Base-by-base conservation (phyloP, 35 echinoderm and acorn worm genomes). In the Apostichopus californicus region DNA sequence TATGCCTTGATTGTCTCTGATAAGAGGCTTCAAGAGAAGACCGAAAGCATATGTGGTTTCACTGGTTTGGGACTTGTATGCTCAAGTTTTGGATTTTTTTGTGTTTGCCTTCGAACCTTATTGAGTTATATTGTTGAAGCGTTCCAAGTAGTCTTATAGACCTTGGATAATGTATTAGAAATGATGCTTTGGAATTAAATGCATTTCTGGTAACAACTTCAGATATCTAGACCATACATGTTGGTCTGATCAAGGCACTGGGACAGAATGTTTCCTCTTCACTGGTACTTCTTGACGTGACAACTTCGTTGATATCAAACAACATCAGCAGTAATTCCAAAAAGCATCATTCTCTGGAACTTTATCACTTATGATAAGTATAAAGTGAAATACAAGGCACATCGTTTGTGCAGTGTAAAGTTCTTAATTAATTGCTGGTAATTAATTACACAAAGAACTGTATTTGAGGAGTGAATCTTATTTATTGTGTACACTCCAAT, bases 231-330 rank as follows among this genome's bases (percentile, higher is more conserved):
- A n/a, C 77, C 56, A 92, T 46, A 46, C 34, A 46, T 92, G 77
- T 28, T 81, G 95, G 75, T 93, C 92, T 77, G 63, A 88, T 92
- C 73, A 87, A 80, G 46, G 94, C 83, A 77, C 88, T 88, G n/a
- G 93, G 87, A 57, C 54, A 71, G 23, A 80, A 92, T 72, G 81
- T 93, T 54, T 34, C 92, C 20, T 73, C 70, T 86, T 77, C 77
- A 55, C 80, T 96, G 26, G 91, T 92, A 28, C 61, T 89, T 84
- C 88, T 81, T 13, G 95, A 89, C 59, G 64, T 91, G 13, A 94
- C 83, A 15, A 96, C 57, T 56, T 91, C 91, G 92, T 79, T 93
- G 6, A 92, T 93, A 81, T 93, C 95, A 55, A 96, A 24, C 56
- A 96, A 68, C 14, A 91, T 18, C 3, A 92, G 70, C 7, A 93